phyloP scores from a whole-genome alignment of 2,888 invertebrate genomes.

The Pseudanteris insignis region DNA sequence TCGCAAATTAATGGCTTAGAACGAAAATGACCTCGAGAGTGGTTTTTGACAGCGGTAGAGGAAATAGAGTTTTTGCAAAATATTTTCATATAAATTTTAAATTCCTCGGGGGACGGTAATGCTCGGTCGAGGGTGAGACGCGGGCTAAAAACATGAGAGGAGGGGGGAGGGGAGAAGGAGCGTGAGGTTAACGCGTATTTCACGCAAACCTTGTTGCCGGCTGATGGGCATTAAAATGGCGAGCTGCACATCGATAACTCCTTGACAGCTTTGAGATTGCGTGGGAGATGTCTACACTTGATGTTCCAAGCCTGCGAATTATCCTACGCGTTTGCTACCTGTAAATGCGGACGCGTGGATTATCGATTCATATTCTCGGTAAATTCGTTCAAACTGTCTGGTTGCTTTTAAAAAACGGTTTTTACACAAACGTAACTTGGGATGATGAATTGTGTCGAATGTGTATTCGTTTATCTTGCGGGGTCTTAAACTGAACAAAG shows the following conservation, averaged over 20 bases:
- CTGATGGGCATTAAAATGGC: conserved; percentile 63
- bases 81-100: conserved; percentile 56
- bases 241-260: conserved; percentile 64
- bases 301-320: conserved; percentile 42
- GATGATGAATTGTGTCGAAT: conserved; percentile 19
- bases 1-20: conserved; percentile 2
- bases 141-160: too few relatives aligned
- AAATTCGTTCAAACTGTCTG: conserved; percentile 14
- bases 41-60: too few relatives aligned
- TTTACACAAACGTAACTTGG: conserved; percentile 4
- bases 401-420: conserved; percentile 12
- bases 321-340: conserved; percentile 20
- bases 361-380: conserved; percentile 40
- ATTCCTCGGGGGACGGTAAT: conserved; percentile 61
- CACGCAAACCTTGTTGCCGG: conserved; percentile 59
- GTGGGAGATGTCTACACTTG: conserved; percentile 48
- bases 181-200: conserved; percentile 61
- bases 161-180: too few relatives aligned
- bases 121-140: conserved; percentile 62
- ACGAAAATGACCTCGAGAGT: conserved; percentile 7
- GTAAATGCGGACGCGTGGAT: conserved; percentile 41
- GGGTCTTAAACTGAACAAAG: too few relatives aligned
- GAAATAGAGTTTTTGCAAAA: conserved; percentile 31
- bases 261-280: conserved; percentile 66
- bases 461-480: conserved; percentile 3